Evolutionary conservation across 1,140 invertebrate species (phyloP).

Genomic region (Microplitis demolitor): DNA sequence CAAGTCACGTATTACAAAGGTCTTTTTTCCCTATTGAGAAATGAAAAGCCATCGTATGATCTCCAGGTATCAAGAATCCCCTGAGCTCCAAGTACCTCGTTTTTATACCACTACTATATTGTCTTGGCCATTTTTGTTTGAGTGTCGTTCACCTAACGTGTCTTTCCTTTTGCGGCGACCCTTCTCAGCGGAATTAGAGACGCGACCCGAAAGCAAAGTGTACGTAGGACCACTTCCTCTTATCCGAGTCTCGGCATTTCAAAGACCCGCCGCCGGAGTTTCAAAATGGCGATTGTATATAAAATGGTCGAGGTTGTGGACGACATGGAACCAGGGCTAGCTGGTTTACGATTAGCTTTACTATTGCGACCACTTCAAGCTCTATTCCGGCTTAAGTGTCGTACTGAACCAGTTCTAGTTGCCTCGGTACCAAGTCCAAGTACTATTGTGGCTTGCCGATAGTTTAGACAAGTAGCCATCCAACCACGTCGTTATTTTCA

Average conservation of each 20-base stretch:
- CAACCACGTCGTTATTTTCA: not conserved
- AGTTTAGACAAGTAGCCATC: not conserved
- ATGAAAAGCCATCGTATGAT: not conserved
- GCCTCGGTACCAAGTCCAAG: not conserved
- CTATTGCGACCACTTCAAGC: not conserved
- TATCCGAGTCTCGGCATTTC: not conserved
- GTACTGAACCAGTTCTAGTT: not conserved
- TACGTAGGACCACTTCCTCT: not conserved
- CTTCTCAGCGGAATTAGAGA: not conserved
- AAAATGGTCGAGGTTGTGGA: not conserved
- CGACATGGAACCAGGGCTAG: not conserved
- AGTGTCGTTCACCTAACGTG: not conserved
- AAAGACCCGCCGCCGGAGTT: not conserved
- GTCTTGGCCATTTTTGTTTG: not conserved
- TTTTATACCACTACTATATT: not conserved
- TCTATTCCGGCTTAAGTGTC: not conserved
- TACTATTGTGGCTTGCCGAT: not conserved
- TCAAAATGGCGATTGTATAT: not conserved
- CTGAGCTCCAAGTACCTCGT: not conserved
- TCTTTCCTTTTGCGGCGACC: not conserved
- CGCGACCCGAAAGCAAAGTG: not conserved
- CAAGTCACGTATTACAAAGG: not conserved
- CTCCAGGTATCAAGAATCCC: slow-evolving; percentile 8
- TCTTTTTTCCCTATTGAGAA: not conserved
- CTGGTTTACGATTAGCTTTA: slow-evolving; percentile 1